Base-by-base conservation (phyloP, 2,797 vertebrate species). In the Takifugu rubripes region DNA sequence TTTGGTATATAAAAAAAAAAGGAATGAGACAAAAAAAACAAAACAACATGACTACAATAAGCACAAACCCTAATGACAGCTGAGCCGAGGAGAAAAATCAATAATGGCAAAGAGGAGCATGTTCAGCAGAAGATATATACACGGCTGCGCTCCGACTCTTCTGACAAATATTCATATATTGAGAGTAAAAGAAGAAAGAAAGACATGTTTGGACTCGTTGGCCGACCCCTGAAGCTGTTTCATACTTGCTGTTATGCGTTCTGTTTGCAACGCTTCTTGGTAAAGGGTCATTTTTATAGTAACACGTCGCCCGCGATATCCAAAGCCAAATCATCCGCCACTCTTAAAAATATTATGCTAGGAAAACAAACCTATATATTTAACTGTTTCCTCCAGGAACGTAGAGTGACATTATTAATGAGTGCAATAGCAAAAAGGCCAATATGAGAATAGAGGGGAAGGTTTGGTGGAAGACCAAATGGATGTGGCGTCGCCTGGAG, bases 11-110 rank as follows among this genome's bases (percentile, higher is more conserved):
- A 40, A 40, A 40, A 40, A 40, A 14, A 14, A 40, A 40, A 40
- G 14, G 14, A 40, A 14, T 12, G 4, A 14, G 2, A 3, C 3
- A 12, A 40, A 14, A 14, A 14, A 40, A 40, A 40, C 11, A 40
- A 40, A 14, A 10, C 3, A 40, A 12, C 3, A 40, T 40, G 12
- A 40, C 12, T 10, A 40, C 14, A 40, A 98, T 93, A 98, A 98
- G 96, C 96, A 98, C 96, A 98, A 98, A 94, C 91, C 74, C 88
- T 21, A 90, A 92, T 92, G 72, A 92, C 92, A 93, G 90, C 88
- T 89, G 88, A 94, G 88, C 89, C 92, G 92, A 92, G 89, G 91
- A 92, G 87, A 88, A 91, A 84, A 80, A 88, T 83, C 81, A 81
- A 81, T 76, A 53, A 83, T 66, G 85, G 72, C 64, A 64, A 79